Evolutionary conservation across 2,888 invertebrate species (phyloP).

Genomic region (Congeria kusceri): DNA sequence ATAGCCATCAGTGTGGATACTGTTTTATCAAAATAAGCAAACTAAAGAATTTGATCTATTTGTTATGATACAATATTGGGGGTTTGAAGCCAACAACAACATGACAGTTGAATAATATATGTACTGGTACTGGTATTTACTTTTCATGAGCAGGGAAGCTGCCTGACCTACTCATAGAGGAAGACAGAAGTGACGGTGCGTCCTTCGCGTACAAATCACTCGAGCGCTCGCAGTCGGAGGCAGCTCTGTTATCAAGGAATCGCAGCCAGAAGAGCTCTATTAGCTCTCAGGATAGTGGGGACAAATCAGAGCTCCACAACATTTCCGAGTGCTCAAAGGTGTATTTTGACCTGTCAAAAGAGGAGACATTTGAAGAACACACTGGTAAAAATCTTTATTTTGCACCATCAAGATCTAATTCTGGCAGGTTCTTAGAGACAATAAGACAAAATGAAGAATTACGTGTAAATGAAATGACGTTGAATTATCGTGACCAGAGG

Average conservation of each 20-base stretch:
- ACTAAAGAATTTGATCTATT: too few species aligned
- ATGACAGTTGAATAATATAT: too few species aligned
- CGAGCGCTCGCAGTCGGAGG: slow-evolving; percentile 83
- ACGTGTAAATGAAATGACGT: slow-evolving; percentile 66
- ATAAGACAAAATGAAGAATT: slow-evolving; percentile 83
- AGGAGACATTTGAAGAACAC: slow-evolving; percentile 66
- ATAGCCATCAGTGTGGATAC: too few species aligned
- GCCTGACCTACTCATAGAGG: slow-evolving; percentile 55
- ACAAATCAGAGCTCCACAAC: slow-evolving; percentile 54
- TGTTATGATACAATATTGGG: too few species aligned
- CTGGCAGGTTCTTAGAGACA: slow-evolving; percentile 79
- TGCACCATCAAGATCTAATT: slow-evolving; percentile 61
- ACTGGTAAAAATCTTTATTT: slow-evolving; percentile 56
- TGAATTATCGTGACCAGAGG: slow-evolving; percentile 63
- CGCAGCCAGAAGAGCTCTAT: slow-evolving; percentile 27
- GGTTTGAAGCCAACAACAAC: too few species aligned
- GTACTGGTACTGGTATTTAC: not conserved
- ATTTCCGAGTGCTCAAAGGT: slow-evolving; percentile 83
- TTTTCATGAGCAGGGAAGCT: slow-evolving; percentile 37
- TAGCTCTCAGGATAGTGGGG: slow-evolving; percentile 30
- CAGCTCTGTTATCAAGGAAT: slow-evolving; percentile 68
- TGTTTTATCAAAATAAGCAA: too few species aligned
- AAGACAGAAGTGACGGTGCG: slow-evolving; percentile 38
- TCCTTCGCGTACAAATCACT: slow-evolving; percentile 72
- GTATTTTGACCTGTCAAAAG: slow-evolving; percentile 84